Evolutionary conservation across 2,113 vertebrate species (phyloP).

Genomic region (Galemys pyrenaicus): DNA sequence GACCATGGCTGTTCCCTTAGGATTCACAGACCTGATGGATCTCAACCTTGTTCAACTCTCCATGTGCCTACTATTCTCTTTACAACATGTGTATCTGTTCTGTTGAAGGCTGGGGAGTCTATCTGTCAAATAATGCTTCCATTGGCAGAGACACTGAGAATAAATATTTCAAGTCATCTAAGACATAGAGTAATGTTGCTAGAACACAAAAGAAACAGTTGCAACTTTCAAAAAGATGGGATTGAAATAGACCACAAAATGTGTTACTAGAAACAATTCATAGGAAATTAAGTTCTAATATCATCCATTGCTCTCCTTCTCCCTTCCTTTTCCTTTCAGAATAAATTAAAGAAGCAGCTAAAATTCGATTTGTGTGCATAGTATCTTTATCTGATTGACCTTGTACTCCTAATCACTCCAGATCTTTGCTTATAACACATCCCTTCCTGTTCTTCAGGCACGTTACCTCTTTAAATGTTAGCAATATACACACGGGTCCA

Average conservation of each 20-base stretch:
- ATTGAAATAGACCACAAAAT: neutral
- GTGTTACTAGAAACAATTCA: neutral
- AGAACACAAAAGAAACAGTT: neutral
- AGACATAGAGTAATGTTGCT: too few species aligned
- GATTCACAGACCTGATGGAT: fast-evolving
- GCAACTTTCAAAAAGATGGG: neutral
- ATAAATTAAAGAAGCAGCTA: slow-evolving; percentile 20
- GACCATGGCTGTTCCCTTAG: neutral
- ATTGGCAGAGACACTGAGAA: neutral
- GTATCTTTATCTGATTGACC: slow-evolving; percentile 69
- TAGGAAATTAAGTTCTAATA: neutral
- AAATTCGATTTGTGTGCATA: slow-evolving; percentile 32
- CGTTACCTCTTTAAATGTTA: neutral
- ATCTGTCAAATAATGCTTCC: neutral
- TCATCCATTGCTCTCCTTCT: neutral
- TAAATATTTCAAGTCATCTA: neutral
- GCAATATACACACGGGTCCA: neutral
- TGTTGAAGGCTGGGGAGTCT: too few species aligned
- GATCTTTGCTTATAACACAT: slow-evolving; percentile 50
- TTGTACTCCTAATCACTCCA: slow-evolving; percentile 35
- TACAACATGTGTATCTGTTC: neutral
- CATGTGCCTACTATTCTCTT: neutral
- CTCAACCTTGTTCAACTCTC: neutral
- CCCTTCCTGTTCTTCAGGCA: neutral
- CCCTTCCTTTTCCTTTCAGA: neutral